Evolutionary conservation across 2,888 invertebrate genomes (phyloP).

Genomic region (Aphelenchoides bicaudatus): DNA sequence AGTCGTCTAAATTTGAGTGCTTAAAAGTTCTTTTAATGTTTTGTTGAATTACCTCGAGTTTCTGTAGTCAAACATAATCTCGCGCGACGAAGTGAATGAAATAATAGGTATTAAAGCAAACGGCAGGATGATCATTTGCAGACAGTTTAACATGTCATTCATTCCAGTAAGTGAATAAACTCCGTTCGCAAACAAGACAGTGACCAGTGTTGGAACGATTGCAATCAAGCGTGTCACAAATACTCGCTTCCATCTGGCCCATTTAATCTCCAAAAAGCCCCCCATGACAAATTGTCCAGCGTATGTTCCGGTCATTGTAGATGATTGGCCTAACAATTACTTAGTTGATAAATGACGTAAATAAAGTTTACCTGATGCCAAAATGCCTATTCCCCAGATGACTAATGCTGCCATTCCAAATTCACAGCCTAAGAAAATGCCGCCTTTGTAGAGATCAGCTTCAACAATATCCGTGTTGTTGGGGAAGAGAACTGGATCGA

Average conservation of each 20-base stretch:
- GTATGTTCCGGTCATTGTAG: slow-evolving; percentile 67
- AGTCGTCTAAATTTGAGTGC: slow-evolving; percentile 61
- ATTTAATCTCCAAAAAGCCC: slow-evolving; percentile 78
- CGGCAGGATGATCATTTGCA: slow-evolving; percentile 71
- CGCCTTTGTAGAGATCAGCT: slow-evolving; percentile 59
- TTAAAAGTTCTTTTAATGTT: not conserved
- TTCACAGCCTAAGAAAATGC: slow-evolving; percentile 65
- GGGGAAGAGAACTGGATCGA: slow-evolving; percentile 48
- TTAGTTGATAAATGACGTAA: too few relatives aligned
- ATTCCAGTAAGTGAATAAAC: slow-evolving; percentile 64
- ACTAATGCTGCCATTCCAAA: slow-evolving; percentile 65
- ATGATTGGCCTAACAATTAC: slow-evolving; percentile 66
- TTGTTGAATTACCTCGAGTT: slow-evolving; percentile 71
- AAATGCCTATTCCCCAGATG: slow-evolving; percentile 66
- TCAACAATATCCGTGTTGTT: slow-evolving; percentile 51
- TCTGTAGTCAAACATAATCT: slow-evolving; percentile 79
- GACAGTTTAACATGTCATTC: slow-evolving; percentile 76
- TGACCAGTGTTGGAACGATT: slow-evolving; percentile 68
- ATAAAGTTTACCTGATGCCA: too few relatives aligned
- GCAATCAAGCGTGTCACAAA: slow-evolving; percentile 79
- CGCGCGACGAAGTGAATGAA: slow-evolving; percentile 75
- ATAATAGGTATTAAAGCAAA: slow-evolving; percentile 82
- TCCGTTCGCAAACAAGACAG: slow-evolving; percentile 61
- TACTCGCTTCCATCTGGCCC: slow-evolving; percentile 82
- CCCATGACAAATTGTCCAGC: slow-evolving; percentile 67